Evolutionary conservation across 2,888 invertebrate species (phyloP).

Genomic region (Darwinula stevensoni): DNA sequence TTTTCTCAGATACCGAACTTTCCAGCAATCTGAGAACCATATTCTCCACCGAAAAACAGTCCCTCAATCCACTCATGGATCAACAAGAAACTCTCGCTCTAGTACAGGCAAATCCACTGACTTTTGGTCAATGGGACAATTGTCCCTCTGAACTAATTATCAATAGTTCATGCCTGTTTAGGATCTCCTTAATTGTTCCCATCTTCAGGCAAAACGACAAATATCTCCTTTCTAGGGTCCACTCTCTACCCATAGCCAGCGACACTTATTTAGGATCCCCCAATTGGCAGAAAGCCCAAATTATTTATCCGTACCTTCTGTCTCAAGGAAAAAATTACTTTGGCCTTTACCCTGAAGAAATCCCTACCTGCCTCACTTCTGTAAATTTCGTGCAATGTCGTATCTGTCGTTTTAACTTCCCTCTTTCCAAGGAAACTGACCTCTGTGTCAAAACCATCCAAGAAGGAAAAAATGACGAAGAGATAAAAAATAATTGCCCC

Average conservation of each 20-base stretch:
- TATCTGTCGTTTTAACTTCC: slow-evolving; percentile 2
- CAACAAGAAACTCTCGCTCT: slow-evolving; percentile 2
- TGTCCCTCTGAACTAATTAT: slow-evolving; percentile 1
- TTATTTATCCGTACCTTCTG: neutral
- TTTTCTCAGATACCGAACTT: slow-evolving; percentile 1
- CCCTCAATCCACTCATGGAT: neutral
- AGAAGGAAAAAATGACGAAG: slow-evolving; percentile 2
- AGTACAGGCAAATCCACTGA: slow-evolving; percentile 1
- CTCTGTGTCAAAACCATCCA: slow-evolving; percentile 1
- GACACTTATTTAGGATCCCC: slow-evolving; percentile 2
- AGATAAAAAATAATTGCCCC: slow-evolving; percentile 1
- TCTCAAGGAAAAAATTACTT: slow-evolving; percentile 1
- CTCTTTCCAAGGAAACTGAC: slow-evolving; percentile 1
- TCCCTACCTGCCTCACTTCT: neutral
- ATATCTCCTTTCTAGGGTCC: neutral
- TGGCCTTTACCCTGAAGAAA: neutral
- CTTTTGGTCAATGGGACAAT: neutral
- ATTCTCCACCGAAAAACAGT: neutral
- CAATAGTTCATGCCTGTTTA: neutral
- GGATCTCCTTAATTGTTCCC: slow-evolving; percentile 2
- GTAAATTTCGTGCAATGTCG: neutral
- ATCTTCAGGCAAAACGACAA: neutral
- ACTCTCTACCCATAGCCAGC: neutral
- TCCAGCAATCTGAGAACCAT: slow-evolving; percentile 2
- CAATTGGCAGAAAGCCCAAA: slow-evolving; percentile 1